These are phyloP conservation scores for Eleutherodactylus coqui DNA, from an alignment of 2,797 vertebrate genomes.

Conservation along the genomic window DNA sequence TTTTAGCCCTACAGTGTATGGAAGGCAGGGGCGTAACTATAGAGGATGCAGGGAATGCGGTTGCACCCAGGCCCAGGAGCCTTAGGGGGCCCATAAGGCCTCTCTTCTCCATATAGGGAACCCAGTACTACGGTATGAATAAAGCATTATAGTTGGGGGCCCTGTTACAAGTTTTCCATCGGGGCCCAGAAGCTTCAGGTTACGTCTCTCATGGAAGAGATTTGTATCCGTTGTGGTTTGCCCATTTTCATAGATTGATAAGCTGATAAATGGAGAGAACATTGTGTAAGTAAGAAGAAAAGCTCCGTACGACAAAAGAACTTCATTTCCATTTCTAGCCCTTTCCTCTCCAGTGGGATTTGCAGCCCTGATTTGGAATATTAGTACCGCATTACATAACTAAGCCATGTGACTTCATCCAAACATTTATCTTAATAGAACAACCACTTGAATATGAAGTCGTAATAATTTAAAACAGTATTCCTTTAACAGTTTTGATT, in stretches of 20 bases:
- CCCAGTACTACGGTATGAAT: no score
- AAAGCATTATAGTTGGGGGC: no score
- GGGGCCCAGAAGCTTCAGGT: no score
- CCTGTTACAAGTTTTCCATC: no score
- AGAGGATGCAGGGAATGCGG: no score
- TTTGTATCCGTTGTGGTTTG: no score
- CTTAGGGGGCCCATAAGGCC: no score
- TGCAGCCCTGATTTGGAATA: not conserved
- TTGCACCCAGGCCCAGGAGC: no score
- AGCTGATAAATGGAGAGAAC: not conserved
- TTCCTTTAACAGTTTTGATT: slow-evolving; percentile 45
- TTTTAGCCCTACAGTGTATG: no score
- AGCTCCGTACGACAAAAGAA: not conserved
- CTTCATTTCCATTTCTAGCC: not conserved
- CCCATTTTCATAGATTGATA: not conserved
- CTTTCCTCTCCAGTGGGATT: slow-evolving; percentile 2
- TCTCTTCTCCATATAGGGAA: no score
- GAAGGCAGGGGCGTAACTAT: no score
- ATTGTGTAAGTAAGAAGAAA: not conserved
- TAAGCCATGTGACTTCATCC: not conserved
- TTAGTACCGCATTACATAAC: slow-evolving; percentile 11
- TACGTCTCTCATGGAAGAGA: no score
- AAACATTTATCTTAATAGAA: slow-evolving; percentile 34
- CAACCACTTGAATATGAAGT: slow-evolving; percentile 3
- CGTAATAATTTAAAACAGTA: slow-evolving; percentile 13